Conservation (phyloP, 2,888 invertebrate genomes). For the Thereva unica region DNA sequence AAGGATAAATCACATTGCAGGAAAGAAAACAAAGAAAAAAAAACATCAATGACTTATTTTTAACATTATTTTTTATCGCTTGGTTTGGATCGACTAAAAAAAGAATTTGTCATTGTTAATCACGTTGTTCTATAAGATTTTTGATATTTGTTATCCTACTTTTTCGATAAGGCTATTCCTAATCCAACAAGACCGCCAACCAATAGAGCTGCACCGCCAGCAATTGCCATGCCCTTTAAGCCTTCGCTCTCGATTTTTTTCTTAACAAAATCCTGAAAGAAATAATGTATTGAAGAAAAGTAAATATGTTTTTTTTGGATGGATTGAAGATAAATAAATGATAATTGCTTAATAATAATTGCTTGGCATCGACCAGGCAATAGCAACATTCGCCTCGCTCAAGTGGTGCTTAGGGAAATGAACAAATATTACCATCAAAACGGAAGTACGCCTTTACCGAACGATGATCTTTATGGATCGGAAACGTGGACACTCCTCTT, state of each 20-base stretch:
- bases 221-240: slow-evolving; percentile 84
- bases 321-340: no score
- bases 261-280: slow-evolving; percentile 72
- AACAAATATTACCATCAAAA: no score
- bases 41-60: slow-evolving; percentile 6
- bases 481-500: no score
- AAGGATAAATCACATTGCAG: not conserved
- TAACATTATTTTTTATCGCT: slow-evolving; percentile 28
- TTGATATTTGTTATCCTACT: slow-evolving; percentile 50
- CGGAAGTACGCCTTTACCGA: no score
- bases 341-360: no score
- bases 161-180: slow-evolving; percentile 76
- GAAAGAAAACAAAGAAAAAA: not conserved
- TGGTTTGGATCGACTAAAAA: slow-evolving; percentile 30
- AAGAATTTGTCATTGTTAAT: slow-evolving; percentile 18
- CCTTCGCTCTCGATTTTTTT: slow-evolving; percentile 93
- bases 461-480: no score
- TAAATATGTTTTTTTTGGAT: not conserved
- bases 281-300: not conserved
- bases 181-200: slow-evolving; percentile 81
- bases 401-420: no score
- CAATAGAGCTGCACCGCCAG: slow-evolving; percentile 85
- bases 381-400: no score
- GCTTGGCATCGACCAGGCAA: no score
- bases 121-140: slow-evolving; percentile 3